Base-by-base conservation (phyloP, 2,797 vertebrate species). In the Scarus forsteni region DNA sequence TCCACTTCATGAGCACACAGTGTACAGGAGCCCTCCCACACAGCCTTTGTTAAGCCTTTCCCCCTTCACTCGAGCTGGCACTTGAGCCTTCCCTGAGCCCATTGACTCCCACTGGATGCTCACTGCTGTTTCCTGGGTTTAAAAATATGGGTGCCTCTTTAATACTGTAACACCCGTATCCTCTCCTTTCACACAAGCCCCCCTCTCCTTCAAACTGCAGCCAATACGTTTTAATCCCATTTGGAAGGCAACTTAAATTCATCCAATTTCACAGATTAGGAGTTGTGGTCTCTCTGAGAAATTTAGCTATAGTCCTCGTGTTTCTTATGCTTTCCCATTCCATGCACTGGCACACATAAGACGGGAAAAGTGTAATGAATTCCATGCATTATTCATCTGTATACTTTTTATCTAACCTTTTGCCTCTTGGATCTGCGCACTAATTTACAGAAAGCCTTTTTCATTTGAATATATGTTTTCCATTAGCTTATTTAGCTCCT, bases 181-280 rank as follows among this genome's bases (percentile, higher is more conserved):
- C 74, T 71, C 83, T 83, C 82, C 80, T 91, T 89, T 92, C 81
- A 86, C 74, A 81, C 77, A 67, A 80, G 51, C 70, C 60, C 82
- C 77, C 74, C 70, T 70, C 79, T 79, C 71, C 27, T 48, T 71
- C 66, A 85, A 88, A 89, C 81, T 86, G 84, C 82, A 83, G 80
- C 87, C 85, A 80, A 87, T 90, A 87, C 88, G 85, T 83, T 93
- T 92, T 93, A 93, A 94, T 92, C 92, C 88, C 87, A 92, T 93
- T 93, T 92, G 78, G 88, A 82, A 73, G 76, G 81, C 82, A 91
- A 93, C 60, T 90, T 90, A 92, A 91, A 91, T 89, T 87, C 83
- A 93, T 94, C 91, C 92, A 91, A 90, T 94, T 93, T 93, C 90
- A 93, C 91, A 93, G 88, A 93, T 92, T 92, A 92, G 60, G 73